Conservation (phyloP, 2,113 vertebrate genomes). For the Mesoclemmys tuberculata region DNA sequence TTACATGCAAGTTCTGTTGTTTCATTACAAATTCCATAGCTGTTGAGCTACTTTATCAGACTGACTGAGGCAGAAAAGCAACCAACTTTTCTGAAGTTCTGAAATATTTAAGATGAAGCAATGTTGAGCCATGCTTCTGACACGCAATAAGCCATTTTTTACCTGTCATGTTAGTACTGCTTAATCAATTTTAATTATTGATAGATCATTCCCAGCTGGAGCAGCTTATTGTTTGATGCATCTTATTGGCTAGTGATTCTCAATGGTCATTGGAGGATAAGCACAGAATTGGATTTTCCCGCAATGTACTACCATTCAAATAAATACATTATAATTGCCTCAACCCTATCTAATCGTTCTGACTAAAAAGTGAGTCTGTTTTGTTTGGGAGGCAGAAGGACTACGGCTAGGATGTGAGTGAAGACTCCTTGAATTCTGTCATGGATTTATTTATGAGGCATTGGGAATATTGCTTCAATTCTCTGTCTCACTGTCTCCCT, state of each 20-base stretch:
- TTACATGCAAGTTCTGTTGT: neutral
- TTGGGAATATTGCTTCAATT: too few species aligned
- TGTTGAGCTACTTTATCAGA: neutral
- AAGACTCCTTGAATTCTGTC: neutral
- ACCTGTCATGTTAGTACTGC: neutral
- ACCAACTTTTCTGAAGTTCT: rapidly evolving
- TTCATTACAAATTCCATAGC: neutral
- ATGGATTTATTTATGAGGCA: too few species aligned
- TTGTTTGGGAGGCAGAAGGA: neutral
- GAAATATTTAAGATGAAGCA: neutral
- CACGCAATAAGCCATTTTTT: neutral
- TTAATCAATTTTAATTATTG: constrained; percentile 24
- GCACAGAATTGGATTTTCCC: neutral
- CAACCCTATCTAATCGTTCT: neutral
- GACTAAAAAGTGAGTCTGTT: neutral
- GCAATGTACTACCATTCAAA: neutral
- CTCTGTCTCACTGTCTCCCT: neutral
- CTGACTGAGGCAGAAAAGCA: neutral
- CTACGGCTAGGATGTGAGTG: neutral
- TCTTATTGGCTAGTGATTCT: neutral
- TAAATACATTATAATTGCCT: neutral
- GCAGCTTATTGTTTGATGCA: neutral
- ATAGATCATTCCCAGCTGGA: neutral
- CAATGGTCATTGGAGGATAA: neutral
- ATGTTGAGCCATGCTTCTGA: neutral